Conservation (phyloP, 2,113 vertebrate genomes). For the Albula glossodonta region DNA sequence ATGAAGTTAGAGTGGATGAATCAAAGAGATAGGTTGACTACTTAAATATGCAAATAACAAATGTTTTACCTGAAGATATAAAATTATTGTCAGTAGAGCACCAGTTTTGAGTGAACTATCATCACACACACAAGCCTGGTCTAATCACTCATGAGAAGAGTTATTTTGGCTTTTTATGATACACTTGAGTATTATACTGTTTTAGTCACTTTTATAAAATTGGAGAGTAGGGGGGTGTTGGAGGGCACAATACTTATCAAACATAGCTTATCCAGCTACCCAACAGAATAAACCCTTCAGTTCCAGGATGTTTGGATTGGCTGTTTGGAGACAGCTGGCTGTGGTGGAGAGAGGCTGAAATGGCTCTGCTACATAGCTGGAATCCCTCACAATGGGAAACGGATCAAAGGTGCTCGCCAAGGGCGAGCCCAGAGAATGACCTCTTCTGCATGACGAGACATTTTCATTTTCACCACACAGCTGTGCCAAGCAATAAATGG, state of each 20-base stretch:
- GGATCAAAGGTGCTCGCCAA: constrained; percentile 51
- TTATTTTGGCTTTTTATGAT: background rate
- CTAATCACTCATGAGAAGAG: background rate
- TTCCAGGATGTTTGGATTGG: background rate
- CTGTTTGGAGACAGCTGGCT: constrained; percentile 3
- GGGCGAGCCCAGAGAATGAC: constrained; percentile 48
- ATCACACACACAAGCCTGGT: background rate
- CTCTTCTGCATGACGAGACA: constrained; percentile 56
- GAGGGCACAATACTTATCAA: background rate
- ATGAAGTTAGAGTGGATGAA: too few species aligned
- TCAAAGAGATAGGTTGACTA: too few species aligned
- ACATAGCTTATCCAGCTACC: background rate
- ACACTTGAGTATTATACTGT: background rate
- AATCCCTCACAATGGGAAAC: constrained; percentile 23
- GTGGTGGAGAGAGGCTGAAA: background rate
- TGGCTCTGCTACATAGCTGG: constrained; percentile 23
- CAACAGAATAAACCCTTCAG: background rate
- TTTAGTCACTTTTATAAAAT: background rate
- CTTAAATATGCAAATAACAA: too few species aligned
- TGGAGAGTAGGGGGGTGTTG: background rate
- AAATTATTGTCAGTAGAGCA: background rate
- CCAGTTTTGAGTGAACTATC: background rate
- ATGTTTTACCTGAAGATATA: too few species aligned
- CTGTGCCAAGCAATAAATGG: constrained; percentile 37
- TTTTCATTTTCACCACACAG: constrained; percentile 51